These are phyloP conservation scores for Morpho achilles DNA, from an alignment of 2,888 invertebrate species.

Conservation along the genomic window DNA sequence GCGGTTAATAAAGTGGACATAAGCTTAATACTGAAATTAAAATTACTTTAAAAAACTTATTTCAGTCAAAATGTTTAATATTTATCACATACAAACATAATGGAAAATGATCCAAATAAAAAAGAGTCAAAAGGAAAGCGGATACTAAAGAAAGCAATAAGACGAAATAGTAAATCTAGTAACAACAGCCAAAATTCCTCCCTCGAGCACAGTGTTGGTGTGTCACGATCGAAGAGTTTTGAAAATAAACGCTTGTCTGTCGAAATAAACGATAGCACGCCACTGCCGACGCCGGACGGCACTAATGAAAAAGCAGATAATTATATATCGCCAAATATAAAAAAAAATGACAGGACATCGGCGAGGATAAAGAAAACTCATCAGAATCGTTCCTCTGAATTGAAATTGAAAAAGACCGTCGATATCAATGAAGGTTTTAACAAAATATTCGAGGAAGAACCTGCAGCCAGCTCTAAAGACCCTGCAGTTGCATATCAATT, in stretches of 20 bases:
- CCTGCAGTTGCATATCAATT: conserved; percentile 30
- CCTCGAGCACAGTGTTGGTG: conserved; percentile 43
- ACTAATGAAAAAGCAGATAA: conserved; percentile 40
- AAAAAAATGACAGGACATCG: conserved; percentile 35
- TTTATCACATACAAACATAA: conserved; percentile 30
- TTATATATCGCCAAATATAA: conserved; percentile 32
- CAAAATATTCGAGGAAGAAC: conserved; percentile 38
- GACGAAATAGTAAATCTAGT: conserved; percentile 60
- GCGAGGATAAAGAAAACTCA: conserved; percentile 21
- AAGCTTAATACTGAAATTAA: conserved; percentile 3
- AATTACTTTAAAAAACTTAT: conserved; percentile 1
- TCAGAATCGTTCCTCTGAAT: conserved; percentile 27
- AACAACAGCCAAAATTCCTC: conserved; percentile 51
- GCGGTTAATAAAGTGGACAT: conserved; percentile 9
- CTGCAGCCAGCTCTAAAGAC: conserved; percentile 19
- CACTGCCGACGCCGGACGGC: conserved; percentile 53
- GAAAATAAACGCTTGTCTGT: conserved; percentile 49
- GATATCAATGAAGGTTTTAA: conserved; percentile 52
- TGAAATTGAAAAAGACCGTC: conserved; percentile 42
- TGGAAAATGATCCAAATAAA: conserved; percentile 75
- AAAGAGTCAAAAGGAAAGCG: conserved; percentile 72
- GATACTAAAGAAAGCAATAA: conserved; percentile 63
- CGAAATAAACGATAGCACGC: conserved; percentile 50
- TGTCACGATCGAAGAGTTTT: conserved; percentile 56
- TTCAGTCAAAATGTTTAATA: conserved; percentile 51